These are phyloP conservation scores for Conchocele bisecta DNA, from an alignment of 2,888 invertebrate genomes.

Conservation along the genomic window DNA sequence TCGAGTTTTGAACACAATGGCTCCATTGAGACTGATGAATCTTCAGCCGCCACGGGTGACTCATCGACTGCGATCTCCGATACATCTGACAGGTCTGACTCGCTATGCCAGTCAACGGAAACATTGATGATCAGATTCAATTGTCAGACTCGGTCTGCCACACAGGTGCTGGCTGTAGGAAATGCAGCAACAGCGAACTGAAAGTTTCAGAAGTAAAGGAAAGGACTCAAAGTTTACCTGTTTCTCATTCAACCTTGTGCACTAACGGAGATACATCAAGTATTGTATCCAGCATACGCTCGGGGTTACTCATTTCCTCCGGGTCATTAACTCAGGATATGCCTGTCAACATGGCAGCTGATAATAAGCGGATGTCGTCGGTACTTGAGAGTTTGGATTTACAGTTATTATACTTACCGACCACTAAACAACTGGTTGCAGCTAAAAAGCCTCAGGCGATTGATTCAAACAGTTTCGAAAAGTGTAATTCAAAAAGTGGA, in stretches of 20 bases:
- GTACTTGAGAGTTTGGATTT: slow-evolving; percentile 78
- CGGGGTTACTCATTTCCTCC: slow-evolving; percentile 73
- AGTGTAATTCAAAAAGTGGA: too few relatives aligned
- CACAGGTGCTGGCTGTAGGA: too few relatives aligned
- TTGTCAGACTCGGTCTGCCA: too few relatives aligned
- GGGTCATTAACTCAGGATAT: slow-evolving; percentile 72
- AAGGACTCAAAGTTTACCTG: slow-evolving; percentile 22
- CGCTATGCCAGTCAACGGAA: slow-evolving; percentile 53
- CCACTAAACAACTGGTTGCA: slow-evolving; percentile 74
- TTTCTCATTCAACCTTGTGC: slow-evolving; percentile 15
- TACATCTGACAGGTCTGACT: slow-evolving; percentile 34
- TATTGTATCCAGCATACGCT: slow-evolving; percentile 56
- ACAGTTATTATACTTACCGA: slow-evolving; percentile 76
- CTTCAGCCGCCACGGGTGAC: background rate
- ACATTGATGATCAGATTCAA: too few relatives aligned
- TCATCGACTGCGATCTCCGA: background rate
- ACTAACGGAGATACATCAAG: too few relatives aligned
- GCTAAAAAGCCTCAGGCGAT: slow-evolving; percentile 4
- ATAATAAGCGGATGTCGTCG: slow-evolving; percentile 74
- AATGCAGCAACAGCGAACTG: too few relatives aligned
- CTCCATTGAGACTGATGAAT: background rate
- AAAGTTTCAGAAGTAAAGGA: background rate
- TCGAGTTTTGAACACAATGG: slow-evolving; percentile 15
- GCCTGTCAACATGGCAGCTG: slow-evolving; percentile 65
- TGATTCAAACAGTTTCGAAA: background rate